Evolutionary conservation across 2,888 invertebrate species (phyloP).

Genomic region (Sphecodes monilicornis): DNA sequence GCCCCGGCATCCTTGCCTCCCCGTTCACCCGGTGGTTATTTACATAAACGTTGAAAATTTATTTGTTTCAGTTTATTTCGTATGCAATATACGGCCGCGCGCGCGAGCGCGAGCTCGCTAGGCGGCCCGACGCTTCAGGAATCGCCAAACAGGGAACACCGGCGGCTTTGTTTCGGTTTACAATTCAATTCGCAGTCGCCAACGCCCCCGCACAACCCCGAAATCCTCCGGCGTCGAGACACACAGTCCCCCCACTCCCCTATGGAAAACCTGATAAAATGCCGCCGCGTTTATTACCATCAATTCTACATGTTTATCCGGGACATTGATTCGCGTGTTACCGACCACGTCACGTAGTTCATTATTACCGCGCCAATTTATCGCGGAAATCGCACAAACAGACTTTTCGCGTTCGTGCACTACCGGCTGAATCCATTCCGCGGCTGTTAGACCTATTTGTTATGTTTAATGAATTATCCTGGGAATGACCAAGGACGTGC

Average conservation of each 20-base stretch:
- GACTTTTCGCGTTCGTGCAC: not conserved
- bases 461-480: not conserved
- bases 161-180: constrained; percentile 60
- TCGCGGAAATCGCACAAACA: not conserved
- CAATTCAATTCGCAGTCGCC: constrained; percentile 50
- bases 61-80: constrained; percentile 60
- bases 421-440: not conserved
- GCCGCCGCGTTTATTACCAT: constrained; percentile 48
- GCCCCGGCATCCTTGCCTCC: not conserved
- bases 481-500: not conserved
- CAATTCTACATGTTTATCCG: constrained; percentile 51
- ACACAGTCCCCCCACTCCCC: not conserved
- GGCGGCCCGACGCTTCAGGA: constrained; percentile 37
- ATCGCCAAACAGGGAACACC: constrained; percentile 37
- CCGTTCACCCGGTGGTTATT: constrained; percentile 29
- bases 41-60: constrained; percentile 57
- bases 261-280: constrained; percentile 40
- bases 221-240: not conserved
- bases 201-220: not conserved
- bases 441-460: not conserved
- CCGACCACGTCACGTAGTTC: constrained; percentile 21
- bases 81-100: constrained; percentile 41
- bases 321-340: constrained; percentile 37
- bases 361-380: constrained; percentile 1
- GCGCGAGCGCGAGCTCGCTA: not conserved